Percentiles rank a stretch among this genome's conserved stretches.
phyloP scores from a whole-genome alignment of 2,113 vertebrate species.

The Phyllopteryx taeniolatus region DNA sequence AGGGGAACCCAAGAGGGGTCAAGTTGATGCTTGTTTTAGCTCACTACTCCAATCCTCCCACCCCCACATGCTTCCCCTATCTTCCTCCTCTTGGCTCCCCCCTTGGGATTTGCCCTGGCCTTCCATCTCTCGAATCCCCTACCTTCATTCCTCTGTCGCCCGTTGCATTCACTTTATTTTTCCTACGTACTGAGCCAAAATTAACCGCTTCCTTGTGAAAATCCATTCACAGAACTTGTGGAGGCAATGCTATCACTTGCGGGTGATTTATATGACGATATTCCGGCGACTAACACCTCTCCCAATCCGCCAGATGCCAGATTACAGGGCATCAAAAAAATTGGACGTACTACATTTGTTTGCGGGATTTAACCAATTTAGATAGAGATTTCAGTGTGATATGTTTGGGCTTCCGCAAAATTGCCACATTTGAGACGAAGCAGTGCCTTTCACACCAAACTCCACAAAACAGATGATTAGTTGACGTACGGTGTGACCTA shows the following conservation, averaged over 20 bases:
- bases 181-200: slow-evolving; percentile 51
- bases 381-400: neutral
- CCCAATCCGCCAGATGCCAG: slow-evolving; percentile 40
- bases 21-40: slow-evolving; percentile 40
- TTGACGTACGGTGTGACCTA: slow-evolving; percentile 10
- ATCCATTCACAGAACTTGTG: slow-evolving; percentile 32
- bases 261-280: slow-evolving; percentile 55
- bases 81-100: neutral
- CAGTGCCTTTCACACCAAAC: neutral
- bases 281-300: slow-evolving; percentile 54
- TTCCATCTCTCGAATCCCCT: slow-evolving; percentile 17
- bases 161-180: slow-evolving; percentile 27
- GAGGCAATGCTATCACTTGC: neutral
- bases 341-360: slow-evolving; percentile 11
- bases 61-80: slow-evolving; percentile 1
- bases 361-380: neutral
- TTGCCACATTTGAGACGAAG: neutral
- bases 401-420: neutral
- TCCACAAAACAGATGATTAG: neutral
- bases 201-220: slow-evolving; percentile 34
- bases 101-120: slow-evolving; percentile 21
- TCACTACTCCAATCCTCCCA: neutral
- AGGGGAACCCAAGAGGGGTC: neutral
- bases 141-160: slow-evolving; percentile 30
- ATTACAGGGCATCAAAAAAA: slow-evolving; percentile 8